Base-by-base conservation (phyloP, 2,113 vertebrate genomes). In the Aldabrachelys gigantea region DNA sequence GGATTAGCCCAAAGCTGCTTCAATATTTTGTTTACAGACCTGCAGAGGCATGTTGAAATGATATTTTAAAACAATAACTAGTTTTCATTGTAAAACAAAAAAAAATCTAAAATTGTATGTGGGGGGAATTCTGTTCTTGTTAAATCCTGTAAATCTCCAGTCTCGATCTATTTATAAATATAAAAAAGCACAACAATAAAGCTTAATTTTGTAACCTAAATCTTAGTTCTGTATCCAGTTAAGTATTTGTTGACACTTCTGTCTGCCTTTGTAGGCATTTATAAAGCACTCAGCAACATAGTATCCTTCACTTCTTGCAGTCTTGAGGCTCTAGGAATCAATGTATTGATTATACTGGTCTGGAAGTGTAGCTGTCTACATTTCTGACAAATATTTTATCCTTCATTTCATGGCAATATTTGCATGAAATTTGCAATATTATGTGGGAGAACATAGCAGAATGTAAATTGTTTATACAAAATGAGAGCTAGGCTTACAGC, bases 291-390 rank as follows among this genome's bases (percentile, higher is more conserved):
- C 25, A n/a, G 1, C 84, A 49, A 2, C 4, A 5, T 24, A 4
- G 10, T 75, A 88, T 11, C n/a, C n/a, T 82, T 84, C 41, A 44
- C 21, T 82, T 3, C 5, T 62, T 54, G 2, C 4, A 57, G 10
- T 1, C 3, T 0, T 0, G 54, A 89, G 81, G n/a, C 1, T 38
- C 80, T 89, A 86, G 41, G 3, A 49, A 0, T 19, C 76, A 35
- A 0, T 59, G 22, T 82, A 29, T 72, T 72, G 29, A 62, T 86
- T 90, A 10, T n/a, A 80, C 1, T 1, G 29, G 3, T 80, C 87
- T 96, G 5, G 1, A 89, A 62, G 2, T 25, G 89, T 81, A 72
- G 4, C 4, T 57, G 92, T 80, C n/a, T 22, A 80, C 91, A 10
- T 80, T 95, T 93, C 72, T 89, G n/a, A 44, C 24, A 79, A 53